A percentile compares a stretch with the other conserved stretches of the same genome.
These are phyloP conservation scores for Drosophila athabasca DNA, from an alignment of 1,140 invertebrate species.

Conservation along the genomic window DNA sequence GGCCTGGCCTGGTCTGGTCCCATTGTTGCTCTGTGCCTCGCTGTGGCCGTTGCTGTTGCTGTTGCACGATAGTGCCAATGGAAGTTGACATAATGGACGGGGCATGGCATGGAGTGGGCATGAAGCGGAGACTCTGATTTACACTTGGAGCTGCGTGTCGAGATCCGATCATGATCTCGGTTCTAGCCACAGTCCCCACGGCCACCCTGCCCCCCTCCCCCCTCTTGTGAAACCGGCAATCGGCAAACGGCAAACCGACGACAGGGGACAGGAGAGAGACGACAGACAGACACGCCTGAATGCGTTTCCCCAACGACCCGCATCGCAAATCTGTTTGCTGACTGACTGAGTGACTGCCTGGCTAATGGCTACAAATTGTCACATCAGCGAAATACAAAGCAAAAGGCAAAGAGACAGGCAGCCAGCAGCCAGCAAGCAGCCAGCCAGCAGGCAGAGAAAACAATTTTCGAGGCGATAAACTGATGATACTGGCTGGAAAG, in stretches of 20 bases:
- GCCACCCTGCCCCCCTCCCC: background rate
- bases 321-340: slow-evolving; percentile 16
- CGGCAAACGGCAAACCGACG: too few species aligned
- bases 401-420: slow-evolving; percentile 3
- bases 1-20: too few species aligned
- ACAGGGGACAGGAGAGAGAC: background rate
- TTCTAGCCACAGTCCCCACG: too few species aligned
- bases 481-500: slow-evolving; percentile 30
- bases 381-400: slow-evolving; percentile 35
- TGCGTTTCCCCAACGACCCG: slow-evolving; percentile 10
- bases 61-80: too few species aligned
- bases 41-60: too few species aligned
- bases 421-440: background rate
- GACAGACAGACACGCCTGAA: slow-evolving; percentile 24
- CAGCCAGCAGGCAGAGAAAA: background rate
- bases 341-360: slow-evolving; percentile 32
- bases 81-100: slow-evolving; percentile 44
- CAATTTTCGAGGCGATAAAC: slow-evolving; percentile 49
- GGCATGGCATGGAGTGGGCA: slow-evolving; percentile 3
- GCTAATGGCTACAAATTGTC: slow-evolving; percentile 55
- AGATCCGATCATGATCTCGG: slow-evolving; percentile 29
- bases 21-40: too few species aligned
- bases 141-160: slow-evolving; percentile 48
- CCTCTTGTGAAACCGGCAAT: too few species aligned
- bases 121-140: slow-evolving; percentile 25